Percentiles rank a stretch among this genome's conserved stretches.
These are phyloP conservation scores for Perdita meconis DNA, from an alignment of 2,888 invertebrate species.

Conservation along the genomic window DNA sequence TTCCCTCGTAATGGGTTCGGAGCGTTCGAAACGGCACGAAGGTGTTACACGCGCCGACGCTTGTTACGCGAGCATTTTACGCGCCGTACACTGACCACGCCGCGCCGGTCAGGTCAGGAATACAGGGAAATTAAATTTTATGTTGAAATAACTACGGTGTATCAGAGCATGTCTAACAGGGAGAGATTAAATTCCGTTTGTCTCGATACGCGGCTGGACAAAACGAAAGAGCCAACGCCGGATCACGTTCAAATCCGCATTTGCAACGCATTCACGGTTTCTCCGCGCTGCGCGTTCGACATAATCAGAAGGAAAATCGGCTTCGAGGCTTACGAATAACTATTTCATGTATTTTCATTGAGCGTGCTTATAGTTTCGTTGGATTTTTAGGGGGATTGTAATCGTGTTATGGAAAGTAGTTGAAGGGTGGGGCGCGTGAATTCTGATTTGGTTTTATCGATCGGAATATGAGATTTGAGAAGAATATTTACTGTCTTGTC, in stretches of 20 bases:
- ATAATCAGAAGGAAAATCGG: too few species aligned
- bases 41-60: constrained; percentile 20
- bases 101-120: neutral
- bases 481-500: too few species aligned
- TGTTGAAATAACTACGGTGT: constrained; percentile 36
- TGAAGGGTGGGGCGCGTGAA: too few species aligned
- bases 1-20: neutral
- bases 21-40: neutral
- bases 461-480: too few species aligned
- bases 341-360: too few species aligned
- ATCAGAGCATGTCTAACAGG: constrained; percentile 52
- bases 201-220: constrained; percentile 23
- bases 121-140: constrained; percentile 36
- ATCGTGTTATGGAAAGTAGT: too few species aligned
- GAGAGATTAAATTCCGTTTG: constrained; percentile 57
- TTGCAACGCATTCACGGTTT: constrained; percentile 34
- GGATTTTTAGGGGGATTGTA: too few species aligned
- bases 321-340: too few species aligned
- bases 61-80: constrained; percentile 13
- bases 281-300: too few species aligned
- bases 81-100: neutral
- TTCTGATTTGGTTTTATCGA: too few species aligned
- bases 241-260: constrained; percentile 3
- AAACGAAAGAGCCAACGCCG: constrained; percentile 13
- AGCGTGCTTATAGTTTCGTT: too few species aligned